These are phyloP conservation scores for Uria lomvia DNA, from an alignment of 2,113 vertebrate genomes.

Conservation along the genomic window DNA sequence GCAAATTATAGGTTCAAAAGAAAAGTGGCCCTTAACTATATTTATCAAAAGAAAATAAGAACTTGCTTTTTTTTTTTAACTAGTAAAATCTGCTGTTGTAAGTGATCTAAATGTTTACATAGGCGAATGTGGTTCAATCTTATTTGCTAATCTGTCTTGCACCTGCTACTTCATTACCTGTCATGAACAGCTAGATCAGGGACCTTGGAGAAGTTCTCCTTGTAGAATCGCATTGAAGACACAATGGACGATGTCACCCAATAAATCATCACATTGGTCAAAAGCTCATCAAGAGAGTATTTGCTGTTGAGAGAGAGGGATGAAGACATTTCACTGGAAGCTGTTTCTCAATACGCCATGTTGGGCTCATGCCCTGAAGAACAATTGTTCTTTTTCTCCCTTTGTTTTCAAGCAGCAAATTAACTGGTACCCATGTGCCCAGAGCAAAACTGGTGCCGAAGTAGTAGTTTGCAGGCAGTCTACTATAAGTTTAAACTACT, in stretches of 20 bases:
- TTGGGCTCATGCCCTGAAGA: not conserved
- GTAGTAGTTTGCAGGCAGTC: not conserved
- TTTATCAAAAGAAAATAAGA: not conserved
- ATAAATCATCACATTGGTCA: conserved; percentile 89
- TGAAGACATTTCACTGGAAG: not conserved
- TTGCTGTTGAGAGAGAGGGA: conserved; percentile 70
- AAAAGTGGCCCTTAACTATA: not conserved
- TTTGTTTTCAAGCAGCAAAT: not conserved
- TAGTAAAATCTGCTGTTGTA: not conserved
- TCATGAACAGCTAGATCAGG: not conserved
- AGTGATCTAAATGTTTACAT: not conserved
- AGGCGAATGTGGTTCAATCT: not conserved
- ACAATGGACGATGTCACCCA: conserved; percentile 84
- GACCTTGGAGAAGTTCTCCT: conserved; percentile 76
- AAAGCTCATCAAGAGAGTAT: conserved; percentile 83
- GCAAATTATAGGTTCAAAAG: not conserved
- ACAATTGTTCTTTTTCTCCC: not conserved
- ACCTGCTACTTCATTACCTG: conserved; percentile 60
- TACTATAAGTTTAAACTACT: not conserved
- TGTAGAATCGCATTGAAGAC: conserved; percentile 88
- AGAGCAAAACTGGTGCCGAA: not conserved
- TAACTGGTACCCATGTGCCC: not conserved
- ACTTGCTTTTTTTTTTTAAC: not conserved
- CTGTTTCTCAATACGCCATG: not conserved
- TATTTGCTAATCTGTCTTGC: not conserved